Conservation (phyloP, 2,113 vertebrate genomes). For the Hippocampus zosterae region DNA sequence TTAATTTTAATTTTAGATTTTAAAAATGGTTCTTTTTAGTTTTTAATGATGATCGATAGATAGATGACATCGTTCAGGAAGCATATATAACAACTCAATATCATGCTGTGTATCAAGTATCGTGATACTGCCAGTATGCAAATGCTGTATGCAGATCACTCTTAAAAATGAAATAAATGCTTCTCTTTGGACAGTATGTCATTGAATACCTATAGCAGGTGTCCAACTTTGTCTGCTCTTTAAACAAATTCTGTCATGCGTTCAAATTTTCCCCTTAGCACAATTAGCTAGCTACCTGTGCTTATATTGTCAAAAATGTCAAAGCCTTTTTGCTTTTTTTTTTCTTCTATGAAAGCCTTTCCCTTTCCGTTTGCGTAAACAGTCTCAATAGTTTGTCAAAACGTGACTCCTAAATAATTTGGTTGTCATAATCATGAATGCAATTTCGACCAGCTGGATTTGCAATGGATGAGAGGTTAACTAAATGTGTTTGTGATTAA, state of each 20-base stretch:
- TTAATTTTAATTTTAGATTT: too few species aligned
- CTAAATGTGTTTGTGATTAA: conserved; percentile 47
- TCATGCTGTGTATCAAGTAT: too few species aligned
- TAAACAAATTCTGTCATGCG: too few species aligned
- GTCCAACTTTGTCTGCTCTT: not conserved
- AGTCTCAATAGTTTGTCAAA: not conserved
- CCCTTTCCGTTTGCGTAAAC: not conserved
- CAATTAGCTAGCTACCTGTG: not conserved
- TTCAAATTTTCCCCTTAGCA: not conserved
- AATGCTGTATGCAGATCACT: too few species aligned
- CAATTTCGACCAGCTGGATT: conserved; percentile 12
- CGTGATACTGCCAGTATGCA: too few species aligned
- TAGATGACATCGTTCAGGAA: too few species aligned
- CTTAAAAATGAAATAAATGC: not conserved
- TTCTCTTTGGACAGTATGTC: not conserved
- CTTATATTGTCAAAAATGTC: not conserved
- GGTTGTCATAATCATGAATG: not conserved
- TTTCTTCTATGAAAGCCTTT: not conserved
- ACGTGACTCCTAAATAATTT: not conserved
- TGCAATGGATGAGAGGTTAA: not conserved
- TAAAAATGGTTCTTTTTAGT: too few species aligned
- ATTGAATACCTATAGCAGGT: not conserved
- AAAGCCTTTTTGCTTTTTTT: not conserved
- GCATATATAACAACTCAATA: too few species aligned
- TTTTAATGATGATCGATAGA: too few species aligned